Evolutionary conservation across 2,797 vertebrate species (phyloP).

Genomic region (Botia kubotai): DNA sequence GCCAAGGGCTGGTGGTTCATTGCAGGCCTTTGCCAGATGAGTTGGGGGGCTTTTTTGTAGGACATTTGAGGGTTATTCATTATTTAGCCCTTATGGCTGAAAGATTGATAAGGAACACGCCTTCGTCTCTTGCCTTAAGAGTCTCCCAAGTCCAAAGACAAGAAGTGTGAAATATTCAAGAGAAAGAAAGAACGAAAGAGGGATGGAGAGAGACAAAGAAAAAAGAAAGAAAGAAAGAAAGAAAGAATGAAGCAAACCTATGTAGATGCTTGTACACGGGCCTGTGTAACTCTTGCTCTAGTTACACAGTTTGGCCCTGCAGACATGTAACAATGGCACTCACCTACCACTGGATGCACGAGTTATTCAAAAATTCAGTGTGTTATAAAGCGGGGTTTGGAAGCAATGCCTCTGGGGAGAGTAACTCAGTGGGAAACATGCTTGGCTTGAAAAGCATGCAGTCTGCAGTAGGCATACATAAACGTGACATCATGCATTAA

Average conservation of each 20-base stretch:
- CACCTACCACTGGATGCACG: background rate
- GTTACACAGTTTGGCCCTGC: conserved; percentile 29
- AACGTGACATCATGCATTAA: conserved; percentile 68
- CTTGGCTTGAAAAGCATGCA: conserved; percentile 56
- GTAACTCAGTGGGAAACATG: conserved; percentile 59
- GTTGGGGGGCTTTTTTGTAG: conserved; percentile 64
- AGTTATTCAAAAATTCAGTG: background rate
- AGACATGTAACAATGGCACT: background rate
- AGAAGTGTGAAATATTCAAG: conserved; percentile 67
- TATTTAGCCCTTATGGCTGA: conserved; percentile 66
- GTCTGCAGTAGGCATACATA: conserved; percentile 62
- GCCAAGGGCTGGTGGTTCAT: conserved; percentile 54
- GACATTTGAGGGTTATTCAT: conserved; percentile 69
- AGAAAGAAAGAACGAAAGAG: background rate
- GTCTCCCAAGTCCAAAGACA: conserved; percentile 59
- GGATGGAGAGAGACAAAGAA: conserved; percentile 11
- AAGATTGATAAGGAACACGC: conserved; percentile 72
- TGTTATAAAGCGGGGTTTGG: background rate
- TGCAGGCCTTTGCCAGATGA: conserved; percentile 50
- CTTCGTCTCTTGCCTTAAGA: conserved; percentile 54
- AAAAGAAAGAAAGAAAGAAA: conserved; percentile 24
- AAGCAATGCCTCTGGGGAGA: conserved; percentile 28
- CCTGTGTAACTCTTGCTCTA: conserved; percentile 31
- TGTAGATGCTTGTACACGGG: conserved; percentile 41
- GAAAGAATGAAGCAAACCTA: conserved; percentile 3